Evolutionary conservation across 2,888 invertebrate species (phyloP), one percentile per base, ranked within the genome.

Genomic region (Erebia ligea): DNA sequence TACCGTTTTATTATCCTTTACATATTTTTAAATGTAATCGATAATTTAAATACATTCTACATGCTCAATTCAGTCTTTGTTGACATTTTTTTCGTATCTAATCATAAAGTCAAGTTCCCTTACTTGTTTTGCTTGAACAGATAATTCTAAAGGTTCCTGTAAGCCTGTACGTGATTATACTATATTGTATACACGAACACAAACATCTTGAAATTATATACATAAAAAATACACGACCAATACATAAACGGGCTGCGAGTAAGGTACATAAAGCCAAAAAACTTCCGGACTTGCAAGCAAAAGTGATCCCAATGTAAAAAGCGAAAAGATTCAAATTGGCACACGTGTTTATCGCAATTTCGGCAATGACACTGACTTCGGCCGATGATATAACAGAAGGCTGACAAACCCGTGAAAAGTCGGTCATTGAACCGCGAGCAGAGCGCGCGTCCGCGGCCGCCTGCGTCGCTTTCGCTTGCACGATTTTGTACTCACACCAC

Each of bases 361-460:
- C 91, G 93, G 93, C 93, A 93, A 91, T 93, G 94, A 93, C 93
- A 93, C 91, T 92, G 93, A 92, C 92, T 89, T 86, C 89, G 87
- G 85, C 86, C 90, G 92, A 88, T 93, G 93, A 93, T 92, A 93
- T 93, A 93, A 93, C 91, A 89, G 86, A 89, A 89, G 89, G 91
- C 92, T 92, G 92, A 92, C 93, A 93, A 92, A 92, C 92, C 82
- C 90, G 90, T 92, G 92, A 93, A 93, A 93, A 93, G 86, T 92
- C 93, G 93, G 94, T 91, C 93, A 90, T 93, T 93, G 93, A 93
- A 89, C 94, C 86, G 87, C 82, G 67, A 45, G 57, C 57, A 21
- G 81, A 77, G 82, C 73, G 74, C 85, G 88, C 86, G 82, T 71
- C 75, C 80, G 83, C 81, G 84, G 81, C 84, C 84, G 81, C 84